phyloP scores from a whole-genome alignment of 2,888 invertebrate genomes.

The Abrostola triplasia region DNA sequence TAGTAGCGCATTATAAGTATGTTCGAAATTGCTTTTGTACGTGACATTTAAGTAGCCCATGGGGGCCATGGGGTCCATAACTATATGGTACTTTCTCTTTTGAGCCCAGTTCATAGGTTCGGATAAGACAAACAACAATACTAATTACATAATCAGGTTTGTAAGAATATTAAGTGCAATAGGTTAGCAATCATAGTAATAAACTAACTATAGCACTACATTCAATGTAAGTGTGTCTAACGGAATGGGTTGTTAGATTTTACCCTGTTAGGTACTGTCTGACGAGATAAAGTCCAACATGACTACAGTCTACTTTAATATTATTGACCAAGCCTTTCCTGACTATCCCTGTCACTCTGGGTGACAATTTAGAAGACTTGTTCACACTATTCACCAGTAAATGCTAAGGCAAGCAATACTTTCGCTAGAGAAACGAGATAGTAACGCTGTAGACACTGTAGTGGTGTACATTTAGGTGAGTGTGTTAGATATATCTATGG shows the following conservation, averaged over 20 bases:
- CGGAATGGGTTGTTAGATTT: no score
- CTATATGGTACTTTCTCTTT: constrained; percentile 72
- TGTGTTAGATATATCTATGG: constrained; percentile 55
- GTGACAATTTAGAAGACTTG: background rate
- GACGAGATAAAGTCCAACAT: no score
- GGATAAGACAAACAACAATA: constrained; percentile 13
- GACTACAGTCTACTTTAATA: background rate
- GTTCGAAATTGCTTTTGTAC: constrained; percentile 69
- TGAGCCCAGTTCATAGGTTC: constrained; percentile 38
- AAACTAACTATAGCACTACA: no score
- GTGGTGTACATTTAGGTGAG: constrained; percentile 58
- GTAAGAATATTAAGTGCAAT: no score
- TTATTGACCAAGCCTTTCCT: background rate
- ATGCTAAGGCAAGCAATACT: constrained; percentile 38
- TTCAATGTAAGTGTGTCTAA: no score
- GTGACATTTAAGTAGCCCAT: constrained; percentile 75
- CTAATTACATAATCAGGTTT: background rate
- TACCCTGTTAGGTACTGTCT: no score
- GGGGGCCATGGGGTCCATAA: constrained; percentile 63
- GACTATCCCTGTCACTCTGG: background rate
- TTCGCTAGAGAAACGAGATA: constrained; percentile 48
- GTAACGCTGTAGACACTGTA: constrained; percentile 5
- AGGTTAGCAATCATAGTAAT: no score
- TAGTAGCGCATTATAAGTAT: constrained; percentile 57
- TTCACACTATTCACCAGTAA: background rate